Conservation (phyloP, 1,140 invertebrate genomes). For the Drepana arcuata region DNA sequence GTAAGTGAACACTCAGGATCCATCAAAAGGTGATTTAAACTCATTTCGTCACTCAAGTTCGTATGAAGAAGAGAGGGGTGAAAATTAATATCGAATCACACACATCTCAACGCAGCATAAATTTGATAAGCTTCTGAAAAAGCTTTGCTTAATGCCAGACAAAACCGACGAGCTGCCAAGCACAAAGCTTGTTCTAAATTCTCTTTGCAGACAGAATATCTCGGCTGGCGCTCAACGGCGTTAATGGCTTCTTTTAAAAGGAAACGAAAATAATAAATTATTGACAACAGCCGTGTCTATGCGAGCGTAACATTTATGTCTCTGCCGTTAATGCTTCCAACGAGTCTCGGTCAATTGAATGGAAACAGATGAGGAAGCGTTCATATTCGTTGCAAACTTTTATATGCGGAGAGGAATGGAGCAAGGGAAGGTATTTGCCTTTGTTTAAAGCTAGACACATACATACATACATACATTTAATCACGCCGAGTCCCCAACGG, state of each 20-base stretch:
- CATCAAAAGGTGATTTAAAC: too few relatives aligned
- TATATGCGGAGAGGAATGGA: too few relatives aligned
- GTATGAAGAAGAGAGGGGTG: constrained; percentile 4
- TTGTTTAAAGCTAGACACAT: too few relatives aligned
- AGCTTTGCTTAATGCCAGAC: constrained; percentile 29
- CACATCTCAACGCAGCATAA: constrained; percentile 15
- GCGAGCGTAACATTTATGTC: too few relatives aligned
- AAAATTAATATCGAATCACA: constrained; percentile 16
- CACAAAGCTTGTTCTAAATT: constrained; percentile 31
- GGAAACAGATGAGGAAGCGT: constrained; percentile 36
- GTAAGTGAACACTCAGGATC: too few relatives aligned
- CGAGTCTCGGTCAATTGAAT: constrained; percentile 34
- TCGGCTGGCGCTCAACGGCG: constrained; percentile 40
- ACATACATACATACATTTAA: too few relatives aligned
- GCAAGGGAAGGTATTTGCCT: too few relatives aligned
- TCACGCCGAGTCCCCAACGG: too few relatives aligned
- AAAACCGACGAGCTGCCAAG: too few relatives aligned
- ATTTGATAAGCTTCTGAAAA: constrained; percentile 26
- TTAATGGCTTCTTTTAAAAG: constrained; percentile 54
- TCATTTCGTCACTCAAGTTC: too few relatives aligned
- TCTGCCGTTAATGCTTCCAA: constrained; percentile 17
- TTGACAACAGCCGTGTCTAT: too few relatives aligned
- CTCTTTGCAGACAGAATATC: constrained; percentile 27
- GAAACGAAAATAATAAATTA: constrained; percentile 63
- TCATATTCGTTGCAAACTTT: too few relatives aligned